These are phyloP conservation scores for Noctua comes DNA, from an alignment of 2,888 invertebrate genomes.

Conservation along the genomic window DNA sequence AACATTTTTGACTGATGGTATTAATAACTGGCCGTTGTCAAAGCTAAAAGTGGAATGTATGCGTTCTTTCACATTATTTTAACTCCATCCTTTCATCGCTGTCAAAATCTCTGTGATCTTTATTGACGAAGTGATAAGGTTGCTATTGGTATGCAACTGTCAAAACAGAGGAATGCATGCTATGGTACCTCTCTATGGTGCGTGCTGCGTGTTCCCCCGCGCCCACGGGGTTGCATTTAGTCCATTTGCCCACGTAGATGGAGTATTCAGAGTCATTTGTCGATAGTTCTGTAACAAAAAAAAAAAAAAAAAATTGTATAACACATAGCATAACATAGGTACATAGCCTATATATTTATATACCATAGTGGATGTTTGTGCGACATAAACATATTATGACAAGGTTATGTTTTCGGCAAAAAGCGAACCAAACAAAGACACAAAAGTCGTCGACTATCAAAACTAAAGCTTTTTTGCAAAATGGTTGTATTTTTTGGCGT, in stretches of 20 bases:
- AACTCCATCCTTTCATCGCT: background rate
- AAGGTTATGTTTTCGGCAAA: background rate
- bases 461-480: background rate
- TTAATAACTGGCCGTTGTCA: constrained; percentile 35
- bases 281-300: constrained; percentile 71
- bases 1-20: constrained; percentile 25
- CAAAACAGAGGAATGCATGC: constrained; percentile 26
- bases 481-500: background rate
- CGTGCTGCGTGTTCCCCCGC: constrained; percentile 77
- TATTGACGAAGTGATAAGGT: background rate
- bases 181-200: constrained; percentile 77
- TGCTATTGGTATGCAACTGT: background rate
- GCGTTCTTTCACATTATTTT: constrained; percentile 2
- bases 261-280: constrained; percentile 76
- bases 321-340: background rate
- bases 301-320: background rate
- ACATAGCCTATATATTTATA: background rate
- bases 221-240: constrained; percentile 78
- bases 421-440: background rate
- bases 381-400: background rate
- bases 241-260: constrained; percentile 85
- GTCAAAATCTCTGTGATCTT: background rate
- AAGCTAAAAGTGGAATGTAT: constrained; percentile 40
- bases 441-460: background rate
- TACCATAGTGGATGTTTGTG: background rate